Evolutionary conservation across 2,888 invertebrate genomes (phyloP), one percentile per base, ranked within the genome.

Genomic region (Leptinotarsa haldemani): DNA sequence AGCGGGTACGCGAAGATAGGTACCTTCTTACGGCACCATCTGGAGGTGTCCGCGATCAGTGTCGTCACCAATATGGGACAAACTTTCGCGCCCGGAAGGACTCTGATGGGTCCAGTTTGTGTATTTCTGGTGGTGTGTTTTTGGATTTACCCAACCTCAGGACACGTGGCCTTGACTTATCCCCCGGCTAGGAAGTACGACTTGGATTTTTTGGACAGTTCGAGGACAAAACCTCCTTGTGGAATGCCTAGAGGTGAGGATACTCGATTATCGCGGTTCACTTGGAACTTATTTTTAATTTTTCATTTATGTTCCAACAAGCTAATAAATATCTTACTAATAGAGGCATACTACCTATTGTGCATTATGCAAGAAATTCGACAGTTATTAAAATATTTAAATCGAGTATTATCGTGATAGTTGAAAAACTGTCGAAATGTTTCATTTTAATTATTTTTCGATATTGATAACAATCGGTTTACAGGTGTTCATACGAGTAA

Each of bases 121-220:
- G 65, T 66, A 40, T 30, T 68, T 40, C 61, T 58, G 64, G 76
- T 78, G 75, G 52, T 78, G 74, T 76, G 77, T 69, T 74, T 71
- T 71, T 76, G 71, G 71, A 71, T 73, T 69, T 53, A 64, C 65
- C 61, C 65, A 12, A 52, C 71, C n/a, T 48, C 65, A 13, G 81
- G 80, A 68, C 97, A 98, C 87, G 95, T 98, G 53, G 93, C 95
- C 13, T 89, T 98, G 70, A 97, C 95, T 15, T 97, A 92, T 87
- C 97, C 97, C 71, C 95, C 95, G 1, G 97, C 97, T 0, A 91
- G 97, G 83, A 92, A 93, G 84, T 95, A 93, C 85, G 96, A 95
- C 84, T 89, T 97, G 88, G 98, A 98, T 88, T 98, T 97, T 88
- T 89, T 97, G 88, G 97, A 97, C 86, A 97, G 94, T 86, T 92